Base-by-base conservation (phyloP, 1,140 invertebrate genomes). In the Cherax quadricarinatus region DNA sequence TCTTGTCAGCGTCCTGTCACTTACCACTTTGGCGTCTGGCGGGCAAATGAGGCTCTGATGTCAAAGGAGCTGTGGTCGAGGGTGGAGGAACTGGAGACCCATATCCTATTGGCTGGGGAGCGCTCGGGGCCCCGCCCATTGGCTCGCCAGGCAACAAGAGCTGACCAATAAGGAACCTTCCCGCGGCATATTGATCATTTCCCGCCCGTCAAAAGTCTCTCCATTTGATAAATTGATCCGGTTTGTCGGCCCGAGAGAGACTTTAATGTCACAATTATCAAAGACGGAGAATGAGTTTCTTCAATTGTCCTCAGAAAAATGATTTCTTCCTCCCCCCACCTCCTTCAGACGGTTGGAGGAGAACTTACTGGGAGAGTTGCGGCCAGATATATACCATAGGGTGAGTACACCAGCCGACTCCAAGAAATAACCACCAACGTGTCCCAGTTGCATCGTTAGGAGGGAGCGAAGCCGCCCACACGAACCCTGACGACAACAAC, bases 161-260 rank as follows among this genome's bases (percentile, higher is more conserved):
- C 24, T 83, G 81, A 62, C 81, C 82, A 84, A 84, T 84, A 16
- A 60, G 18, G 5, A 12, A 14, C 53, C 82, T 6, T n/a, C 48
- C 14, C 6, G 21, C 51, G 24, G 53, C 24, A 84, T 60, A 84
- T 84, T 84, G 82, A 84, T 84, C 82, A n/a, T 60, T 60, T 53
- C 51, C 82, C 49, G 79, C 79, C 82, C 82, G 82, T 84, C 82
- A 84, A 84, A 84, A 84, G 82, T 84, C 82, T 62, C 82, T 62
- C 53, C 82, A 84, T 60, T 60, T 84, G 53, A 84, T 84, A 84
- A 84, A 84, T 84, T 84, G 82, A 84, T 84, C 82, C 57, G 53
- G 82, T 84, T 62, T 60, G 53, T 53, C 57, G 82, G 51, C 82
- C 82, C 82, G 21, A 30, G n/a, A 18, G 66, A 75, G n/a, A 30